Evolutionary conservation across 2,113 vertebrate species (phyloP), one percentile per base, ranked within the genome.

Genomic region (Sclerurus mexicanus): DNA sequence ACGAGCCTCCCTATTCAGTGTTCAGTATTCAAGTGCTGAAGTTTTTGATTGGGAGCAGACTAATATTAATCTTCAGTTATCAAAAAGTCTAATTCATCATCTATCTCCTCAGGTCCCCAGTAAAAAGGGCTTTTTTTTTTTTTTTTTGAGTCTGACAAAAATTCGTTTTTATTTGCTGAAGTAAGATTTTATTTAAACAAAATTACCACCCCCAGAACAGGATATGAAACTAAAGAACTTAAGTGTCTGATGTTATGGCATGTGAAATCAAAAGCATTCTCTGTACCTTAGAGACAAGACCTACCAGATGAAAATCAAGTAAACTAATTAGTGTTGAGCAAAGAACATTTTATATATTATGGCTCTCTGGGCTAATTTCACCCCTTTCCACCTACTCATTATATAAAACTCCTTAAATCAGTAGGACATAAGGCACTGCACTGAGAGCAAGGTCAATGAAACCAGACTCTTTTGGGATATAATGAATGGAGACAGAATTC

Each of bases 401-500:
- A 77, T 46, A 58, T 39, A 60, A 86, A 94, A 64, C 44, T 85
- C 79, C 90, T 94, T 96, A 86, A 96, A 93, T 95, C 85, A 89
- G 79, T 81, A 53, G 76, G 88, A 92, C 90, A 81, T 18, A n/a
- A 94, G 94, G 44, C 88, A 28, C 35, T 78, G 92, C 56, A 83
- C 85, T 42, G 85, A 90, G 80, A 93, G 56, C 93, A 95, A 96
- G 95, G 95, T 96, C 96, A 95, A 7, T 64, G 92, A 82, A 96
- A 95, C 53, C 63, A 93, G 79, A 68, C 76, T 94, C 83, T 89
- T 81, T 68, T 37, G 91, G 88, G 90, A 88, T 60, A 28, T 95
- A 89, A 96, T 93, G 88, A 92, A 78, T 89, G 60, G 82, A 92
- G 92, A 97, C 95, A 94, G 82, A 88, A 96, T 74, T 93, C 90